Percentiles rank a stretch among this genome's conserved stretches.
phyloP scores from a whole-genome alignment of 2,797 vertebrate species.

The Crenuchus spilurus region DNA sequence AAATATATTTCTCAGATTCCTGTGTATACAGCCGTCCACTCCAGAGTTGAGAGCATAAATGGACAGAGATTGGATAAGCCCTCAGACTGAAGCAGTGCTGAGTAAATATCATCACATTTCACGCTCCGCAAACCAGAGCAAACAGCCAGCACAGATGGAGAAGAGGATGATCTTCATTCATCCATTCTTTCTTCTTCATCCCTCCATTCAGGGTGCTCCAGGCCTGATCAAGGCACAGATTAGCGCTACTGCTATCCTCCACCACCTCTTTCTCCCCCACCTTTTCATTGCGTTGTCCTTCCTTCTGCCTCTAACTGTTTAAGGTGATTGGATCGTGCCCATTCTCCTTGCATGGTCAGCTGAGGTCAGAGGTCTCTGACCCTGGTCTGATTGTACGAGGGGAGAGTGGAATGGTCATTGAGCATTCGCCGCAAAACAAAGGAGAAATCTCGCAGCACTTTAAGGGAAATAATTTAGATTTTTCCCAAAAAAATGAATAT shows the following conservation, averaged over 20 bases:
- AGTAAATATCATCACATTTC: constrained; percentile 36
- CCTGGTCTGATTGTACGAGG: constrained; percentile 67
- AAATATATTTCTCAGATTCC: background rate
- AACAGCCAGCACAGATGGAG: constrained; percentile 66
- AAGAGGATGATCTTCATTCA: constrained; percentile 49
- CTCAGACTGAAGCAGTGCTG: constrained; percentile 5
- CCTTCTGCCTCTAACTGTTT: constrained; percentile 76
- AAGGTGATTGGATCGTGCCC: constrained; percentile 75
- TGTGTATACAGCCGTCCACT: background rate
- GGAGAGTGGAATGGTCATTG: constrained; percentile 53
- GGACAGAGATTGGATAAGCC: constrained; percentile 1
- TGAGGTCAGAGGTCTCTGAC: constrained; percentile 74
- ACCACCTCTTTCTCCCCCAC: constrained; percentile 42
- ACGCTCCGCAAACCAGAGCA: constrained; percentile 25
- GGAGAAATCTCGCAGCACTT: constrained; percentile 41
- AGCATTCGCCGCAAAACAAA: constrained; percentile 62
- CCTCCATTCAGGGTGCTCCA: constrained; percentile 63
- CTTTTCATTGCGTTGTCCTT: constrained; percentile 64
- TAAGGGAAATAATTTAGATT: background rate
- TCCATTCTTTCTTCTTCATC: constrained; percentile 29
- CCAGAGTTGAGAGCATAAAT: background rate
- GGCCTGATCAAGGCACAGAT: constrained; percentile 71
- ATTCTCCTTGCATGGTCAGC: constrained; percentile 72
- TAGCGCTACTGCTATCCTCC: constrained; percentile 67
- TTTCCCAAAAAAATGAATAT: background rate